A percentile compares a stretch with the other conserved stretches of the same genome.
These are phyloP conservation scores for Drosophila parabipectinata DNA, from an alignment of 1,140 invertebrate genomes.

Conservation along the genomic window DNA sequence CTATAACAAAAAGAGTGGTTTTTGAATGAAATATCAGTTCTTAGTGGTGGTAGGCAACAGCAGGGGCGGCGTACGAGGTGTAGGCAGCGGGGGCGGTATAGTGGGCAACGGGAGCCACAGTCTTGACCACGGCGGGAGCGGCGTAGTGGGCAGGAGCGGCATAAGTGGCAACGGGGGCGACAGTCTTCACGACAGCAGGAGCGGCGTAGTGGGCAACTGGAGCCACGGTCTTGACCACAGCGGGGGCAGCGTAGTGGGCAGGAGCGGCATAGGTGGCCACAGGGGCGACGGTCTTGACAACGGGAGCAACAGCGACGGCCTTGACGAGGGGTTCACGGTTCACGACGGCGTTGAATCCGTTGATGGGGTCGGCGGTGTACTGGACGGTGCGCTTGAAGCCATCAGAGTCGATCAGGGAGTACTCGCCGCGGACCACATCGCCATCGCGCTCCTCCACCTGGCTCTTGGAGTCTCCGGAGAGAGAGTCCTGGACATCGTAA, in stretches of 20 bases:
- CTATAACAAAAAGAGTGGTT: slow-evolving; percentile 39
- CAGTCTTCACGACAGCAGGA: slow-evolving; percentile 10
- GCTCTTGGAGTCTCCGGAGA: slow-evolving; percentile 88
- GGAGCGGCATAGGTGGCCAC: slow-evolving; percentile 56
- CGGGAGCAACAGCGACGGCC: slow-evolving; percentile 56
- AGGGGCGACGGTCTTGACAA: slow-evolving; percentile 26
- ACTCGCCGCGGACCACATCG: slow-evolving; percentile 87
- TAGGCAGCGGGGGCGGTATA: slow-evolving; percentile 35
- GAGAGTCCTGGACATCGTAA: slow-evolving; percentile 89
- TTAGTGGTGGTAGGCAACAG: slow-evolving; percentile 72
- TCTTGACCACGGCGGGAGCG: slow-evolving; percentile 31
- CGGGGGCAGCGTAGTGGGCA: slow-evolving; percentile 58
- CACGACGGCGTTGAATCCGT: slow-evolving; percentile 84
- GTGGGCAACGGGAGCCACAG: slow-evolving; percentile 8
- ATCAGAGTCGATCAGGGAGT: slow-evolving; percentile 87
- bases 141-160: slow-evolving; percentile 30
- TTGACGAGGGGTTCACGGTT: slow-evolving; percentile 73
- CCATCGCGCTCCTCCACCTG: slow-evolving; percentile 86
- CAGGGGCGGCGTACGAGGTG: slow-evolving; percentile 51
- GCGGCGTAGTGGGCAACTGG: slow-evolving; percentile 39
- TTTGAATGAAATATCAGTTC: slow-evolving; percentile 13
- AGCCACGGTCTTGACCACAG: slow-evolving; percentile 8
- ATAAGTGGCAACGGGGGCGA: slow-evolving; percentile 13
- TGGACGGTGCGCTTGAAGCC: slow-evolving; percentile 85
- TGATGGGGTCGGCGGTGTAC: slow-evolving; percentile 82